Percentiles rank a stretch among this genome's conserved stretches.
Conservation (phyloP, 2,888 invertebrate genomes). For the Drosophila nigricruria region DNA sequence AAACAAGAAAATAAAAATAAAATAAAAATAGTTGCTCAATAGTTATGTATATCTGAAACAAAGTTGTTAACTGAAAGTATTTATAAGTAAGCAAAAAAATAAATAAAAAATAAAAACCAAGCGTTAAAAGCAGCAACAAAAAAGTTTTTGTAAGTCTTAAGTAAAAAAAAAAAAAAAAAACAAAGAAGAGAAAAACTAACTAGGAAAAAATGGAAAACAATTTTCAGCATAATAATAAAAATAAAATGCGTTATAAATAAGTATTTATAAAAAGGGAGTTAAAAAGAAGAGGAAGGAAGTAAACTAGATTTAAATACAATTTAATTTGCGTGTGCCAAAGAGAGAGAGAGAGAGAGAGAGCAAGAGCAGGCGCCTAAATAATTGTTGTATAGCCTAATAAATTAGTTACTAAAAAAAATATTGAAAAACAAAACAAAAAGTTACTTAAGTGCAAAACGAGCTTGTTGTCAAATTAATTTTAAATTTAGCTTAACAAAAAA, state of each 20-base stretch:
- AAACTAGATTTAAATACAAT: slow-evolving; percentile 48
- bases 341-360: neutral
- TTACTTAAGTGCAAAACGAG: slow-evolving; percentile 81
- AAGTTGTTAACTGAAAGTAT: slow-evolving; percentile 76
- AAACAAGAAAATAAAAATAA: neutral
- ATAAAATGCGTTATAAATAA: slow-evolving; percentile 32
- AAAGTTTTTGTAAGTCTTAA: slow-evolving; percentile 60
- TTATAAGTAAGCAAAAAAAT: slow-evolving; percentile 53
- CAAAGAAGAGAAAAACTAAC: slow-evolving; percentile 18
- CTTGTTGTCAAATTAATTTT: slow-evolving; percentile 79
- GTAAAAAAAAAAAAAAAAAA: slow-evolving; percentile 10
- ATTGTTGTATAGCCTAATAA: slow-evolving; percentile 59
- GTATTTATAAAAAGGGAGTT: neutral
- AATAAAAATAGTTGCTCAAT: slow-evolving; percentile 54
- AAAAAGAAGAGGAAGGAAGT: slow-evolving; percentile 4
- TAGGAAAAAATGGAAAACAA: slow-evolving; percentile 43
- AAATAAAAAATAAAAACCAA: slow-evolving; percentile 6
- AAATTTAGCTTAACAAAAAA: slow-evolving; percentile 54
- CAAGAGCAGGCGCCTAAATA: slow-evolving; percentile 13
- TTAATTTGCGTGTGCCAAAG: slow-evolving; percentile 47
- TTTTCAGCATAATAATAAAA: slow-evolving; percentile 37
- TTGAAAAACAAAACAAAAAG: slow-evolving; percentile 39
- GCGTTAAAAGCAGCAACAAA: slow-evolving; percentile 50
- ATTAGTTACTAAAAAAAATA: slow-evolving; percentile 29
- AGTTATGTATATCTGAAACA: slow-evolving; percentile 60